Conservation (phyloP, 2,797 vertebrate species). For the Chaetodon trifasciatus region DNA sequence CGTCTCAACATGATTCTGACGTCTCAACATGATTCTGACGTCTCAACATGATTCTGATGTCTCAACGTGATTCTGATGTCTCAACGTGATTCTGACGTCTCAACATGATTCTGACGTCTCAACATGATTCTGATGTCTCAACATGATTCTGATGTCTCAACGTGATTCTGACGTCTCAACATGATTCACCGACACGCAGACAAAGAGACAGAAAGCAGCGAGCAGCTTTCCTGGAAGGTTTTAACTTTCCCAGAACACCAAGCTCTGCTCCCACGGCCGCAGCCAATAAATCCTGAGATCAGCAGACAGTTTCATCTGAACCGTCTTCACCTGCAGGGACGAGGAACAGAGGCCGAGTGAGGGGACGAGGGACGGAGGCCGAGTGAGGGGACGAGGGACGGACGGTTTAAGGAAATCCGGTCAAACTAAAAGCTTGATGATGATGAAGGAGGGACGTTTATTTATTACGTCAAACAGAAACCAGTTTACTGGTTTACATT, state of each 20-base stretch:
- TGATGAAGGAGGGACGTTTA: too few relatives aligned
- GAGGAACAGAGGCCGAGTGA: background rate
- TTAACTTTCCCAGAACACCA: slow-evolving; percentile 11
- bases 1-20: slow-evolving; percentile 6
- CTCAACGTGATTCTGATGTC: slow-evolving; percentile 22
- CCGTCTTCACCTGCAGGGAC: background rate
- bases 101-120: slow-evolving; percentile 11
- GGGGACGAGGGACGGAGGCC: too few relatives aligned
- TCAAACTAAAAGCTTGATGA: too few relatives aligned
- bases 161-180: slow-evolving; percentile 5
- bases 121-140: slow-evolving; percentile 26
- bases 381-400: too few relatives aligned
- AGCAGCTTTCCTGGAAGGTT: slow-evolving; percentile 32
- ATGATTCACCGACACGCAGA: slow-evolving; percentile 7
- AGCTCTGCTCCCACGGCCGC: background rate
- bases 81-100: too few relatives aligned
- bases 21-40: slow-evolving; percentile 28
- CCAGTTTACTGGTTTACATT: too few relatives aligned
- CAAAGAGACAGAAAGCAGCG: background rate
- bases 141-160: slow-evolving; percentile 22
- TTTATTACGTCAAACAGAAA: too few relatives aligned
- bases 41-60: slow-evolving; percentile 10
- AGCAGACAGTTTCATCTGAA: background rate
- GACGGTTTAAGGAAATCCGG: too few relatives aligned
- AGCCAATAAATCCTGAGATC: background rate